Base-by-base conservation (phyloP, 2,797 vertebrate species). In the Helicolenus hilgendorfi region DNA sequence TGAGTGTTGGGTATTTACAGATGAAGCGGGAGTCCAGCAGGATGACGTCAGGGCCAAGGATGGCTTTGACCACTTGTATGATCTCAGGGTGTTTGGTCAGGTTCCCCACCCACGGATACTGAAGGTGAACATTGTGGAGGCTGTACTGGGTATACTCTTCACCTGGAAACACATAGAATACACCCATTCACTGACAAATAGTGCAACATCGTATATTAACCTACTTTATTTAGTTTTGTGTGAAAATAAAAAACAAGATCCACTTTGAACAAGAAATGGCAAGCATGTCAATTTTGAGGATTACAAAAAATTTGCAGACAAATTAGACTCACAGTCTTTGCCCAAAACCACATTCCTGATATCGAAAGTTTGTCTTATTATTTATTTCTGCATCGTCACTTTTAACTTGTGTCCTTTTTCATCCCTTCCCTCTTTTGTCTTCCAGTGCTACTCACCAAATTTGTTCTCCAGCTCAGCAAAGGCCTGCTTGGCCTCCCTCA, bases 11-110 rank as follows among this genome's bases (percentile, higher is more conserved):
- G 86, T 98, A 98, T 95, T 98, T 98, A 77, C 97, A 98, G 92
- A 98, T 98, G 89, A 98, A 98, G 55, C 97, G 95, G 13, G 97
- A 98, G 91, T 98, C 98, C 38, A 98, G 94, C 56, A 98, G 92
- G 49, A 98, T 94, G 78, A 98, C 89, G 13, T 98, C 94, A 1
- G 94, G 92, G 10, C 97, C 98, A 84, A 98, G 82, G 81, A 96
- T 38, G 5, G 96, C 90, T 72, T 81, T 91, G 75, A 98, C 81
- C 49, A 90, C 87, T 65, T 92, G 11, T 18, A 97, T 83, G 38
- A 97, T 22, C 5, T 80, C 84, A 35, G 96, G 95, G 85, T 98
- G 97, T 79, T 87, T 94, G 79, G 92, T 92, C 77, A 98, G 86
- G 2, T 27, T 85, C 95, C 92, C 95, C 70, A 97, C 97, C 98